Evolutionary conservation across 2,113 vertebrate genomes (phyloP), one percentile per base, ranked within the genome.

Genomic region (Sitta europaea): DNA sequence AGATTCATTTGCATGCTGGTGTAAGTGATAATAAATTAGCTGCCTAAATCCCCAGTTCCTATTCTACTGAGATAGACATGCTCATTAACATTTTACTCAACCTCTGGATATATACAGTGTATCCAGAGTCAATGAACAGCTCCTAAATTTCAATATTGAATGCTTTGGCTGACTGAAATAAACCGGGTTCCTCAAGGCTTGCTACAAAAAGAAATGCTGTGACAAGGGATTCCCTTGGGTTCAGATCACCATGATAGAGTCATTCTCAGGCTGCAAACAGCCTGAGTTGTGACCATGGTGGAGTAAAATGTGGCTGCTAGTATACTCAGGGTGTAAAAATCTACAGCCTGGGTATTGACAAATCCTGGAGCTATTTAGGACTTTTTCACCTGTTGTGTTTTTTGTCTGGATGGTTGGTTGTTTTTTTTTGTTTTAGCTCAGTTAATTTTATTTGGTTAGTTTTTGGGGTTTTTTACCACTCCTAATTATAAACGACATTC

Each of bases 11-110:
- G 35, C 59, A 63, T 63, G 75, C 27, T 19, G 6, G 27, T 74
- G 35, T 59, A 90, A 92, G 58, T 42, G 77, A 62, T 91, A 91
- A 92, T 62, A 81, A 96, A 91, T 92, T 94, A 94, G 22, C 55
- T 92, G 51, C 51, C 58, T 76, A 88, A 94, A 82, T 75, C 51
- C n/a, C 38, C 54, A 11, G 42, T 83, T 95, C 66, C 62, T 63
- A 43, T 40, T 76, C 72, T 78, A 54, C 29, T 58, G 82, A 81
- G 78, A 63, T 31, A 92, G n/a, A 80, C 22, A 31, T 11, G 5
- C 18, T 96, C 29, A 91, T 95, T 96, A 95, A 83, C 25, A 75
- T 78, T 95, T 96, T 61, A 59, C 80, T 48, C 12, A 71, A 71
- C 63, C 79, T 80, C 48, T 91, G 84, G 75, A 62, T 47, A 85